Evolutionary conservation across 53 echinoderm and acorn worm species (phyloP).

Genomic region (Holothuria leucospilota): DNA sequence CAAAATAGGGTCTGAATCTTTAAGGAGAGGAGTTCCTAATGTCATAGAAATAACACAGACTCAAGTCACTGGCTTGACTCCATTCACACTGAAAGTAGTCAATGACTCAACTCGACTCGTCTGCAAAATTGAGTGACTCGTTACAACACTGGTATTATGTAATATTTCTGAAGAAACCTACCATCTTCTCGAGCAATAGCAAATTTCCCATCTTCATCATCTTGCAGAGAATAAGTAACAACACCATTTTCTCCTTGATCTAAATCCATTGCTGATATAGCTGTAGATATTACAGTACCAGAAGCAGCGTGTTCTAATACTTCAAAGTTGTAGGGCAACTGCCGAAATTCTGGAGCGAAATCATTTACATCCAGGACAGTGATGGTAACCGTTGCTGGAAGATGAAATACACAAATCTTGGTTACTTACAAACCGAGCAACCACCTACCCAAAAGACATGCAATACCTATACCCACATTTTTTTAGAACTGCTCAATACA

Average conservation of each 20-base stretch:
- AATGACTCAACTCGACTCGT: no score
- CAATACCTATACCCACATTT: no score
- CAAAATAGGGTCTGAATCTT: no score
- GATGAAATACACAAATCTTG: background rate
- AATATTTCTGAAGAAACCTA: background rate
- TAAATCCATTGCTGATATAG: constrained; percentile 54
- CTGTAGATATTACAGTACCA: constrained; percentile 64
- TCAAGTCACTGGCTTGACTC: no score
- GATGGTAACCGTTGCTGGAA: constrained; percentile 53
- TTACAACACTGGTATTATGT: no score
- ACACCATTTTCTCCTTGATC: constrained; percentile 63
- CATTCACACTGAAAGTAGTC: no score
- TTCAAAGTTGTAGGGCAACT: constrained; percentile 41
- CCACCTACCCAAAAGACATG: no score
- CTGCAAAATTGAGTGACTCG: no score
- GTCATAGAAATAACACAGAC: no score
- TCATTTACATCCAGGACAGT: constrained; percentile 73
- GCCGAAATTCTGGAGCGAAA: constrained; percentile 60
- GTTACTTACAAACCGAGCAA: no score
- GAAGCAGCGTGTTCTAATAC: constrained; percentile 36
- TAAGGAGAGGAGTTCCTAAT: no score
- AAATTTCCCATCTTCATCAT: constrained; percentile 49
- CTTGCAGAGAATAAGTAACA: constrained; percentile 34
- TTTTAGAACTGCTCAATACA: no score
- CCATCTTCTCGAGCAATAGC: constrained; percentile 65